These are phyloP conservation scores for Caranx ignobilis DNA, from an alignment of 2,113 vertebrate genomes.

Conservation along the genomic window DNA sequence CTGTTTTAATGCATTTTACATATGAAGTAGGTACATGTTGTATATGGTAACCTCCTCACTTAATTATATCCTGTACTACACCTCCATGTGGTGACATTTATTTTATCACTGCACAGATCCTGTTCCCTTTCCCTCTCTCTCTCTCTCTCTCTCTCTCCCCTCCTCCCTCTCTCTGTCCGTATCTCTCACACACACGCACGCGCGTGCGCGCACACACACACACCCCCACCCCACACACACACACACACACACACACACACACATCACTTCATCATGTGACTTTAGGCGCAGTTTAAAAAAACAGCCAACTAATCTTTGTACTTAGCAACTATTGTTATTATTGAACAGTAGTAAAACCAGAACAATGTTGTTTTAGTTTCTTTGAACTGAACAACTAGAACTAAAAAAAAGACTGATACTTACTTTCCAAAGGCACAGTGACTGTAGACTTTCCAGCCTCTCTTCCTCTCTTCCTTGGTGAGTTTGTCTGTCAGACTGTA, in stretches of 20 bases:
- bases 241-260: background rate
- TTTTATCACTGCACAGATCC: background rate
- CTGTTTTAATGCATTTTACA: too few relatives aligned
- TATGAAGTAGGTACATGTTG: too few relatives aligned
- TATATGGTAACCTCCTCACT: background rate
- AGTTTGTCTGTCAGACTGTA: constrained; percentile 52
- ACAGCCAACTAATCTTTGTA: background rate
- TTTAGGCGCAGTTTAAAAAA: background rate
- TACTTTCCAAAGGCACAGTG: constrained; percentile 57
- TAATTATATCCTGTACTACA: background rate
- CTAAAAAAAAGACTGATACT: constrained; percentile 12
- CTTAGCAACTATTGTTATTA: background rate
- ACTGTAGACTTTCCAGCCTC: constrained; percentile 69
- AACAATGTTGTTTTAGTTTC: background rate
- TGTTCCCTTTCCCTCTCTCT: background rate
- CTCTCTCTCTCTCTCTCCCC: too few relatives aligned
- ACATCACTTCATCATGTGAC: too few relatives aligned
- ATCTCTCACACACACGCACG: too few relatives aligned
- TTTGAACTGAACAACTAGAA: background rate
- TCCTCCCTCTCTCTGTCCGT: too few relatives aligned
- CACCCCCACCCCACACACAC: too few relatives aligned
- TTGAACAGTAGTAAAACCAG: too few relatives aligned
- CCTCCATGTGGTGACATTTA: constrained; percentile 8
- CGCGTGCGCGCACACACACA: background rate
- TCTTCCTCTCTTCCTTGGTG: constrained; percentile 45